Evolutionary conservation across 2,113 vertebrate species (phyloP).

Genomic region (Oreochromis aureus): DNA sequence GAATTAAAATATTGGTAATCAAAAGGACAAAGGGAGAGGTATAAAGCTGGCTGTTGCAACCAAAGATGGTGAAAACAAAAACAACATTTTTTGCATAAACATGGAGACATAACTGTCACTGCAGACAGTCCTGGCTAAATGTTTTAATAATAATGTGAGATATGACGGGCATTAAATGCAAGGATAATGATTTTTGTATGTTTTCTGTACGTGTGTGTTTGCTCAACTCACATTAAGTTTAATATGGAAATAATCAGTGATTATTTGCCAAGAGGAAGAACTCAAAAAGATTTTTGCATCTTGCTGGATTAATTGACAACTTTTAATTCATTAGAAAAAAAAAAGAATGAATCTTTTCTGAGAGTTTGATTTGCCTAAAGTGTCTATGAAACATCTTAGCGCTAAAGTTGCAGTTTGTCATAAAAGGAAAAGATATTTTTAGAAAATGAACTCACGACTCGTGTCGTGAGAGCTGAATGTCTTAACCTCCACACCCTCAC

Average conservation of each 20-base stretch:
- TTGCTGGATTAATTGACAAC: neutral
- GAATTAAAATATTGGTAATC: neutral
- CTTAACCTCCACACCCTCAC: neutral
- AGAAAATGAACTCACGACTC: neutral
- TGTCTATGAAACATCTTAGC: neutral
- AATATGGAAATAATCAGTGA: neutral
- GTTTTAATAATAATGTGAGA: neutral
- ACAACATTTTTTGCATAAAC: too few species aligned
- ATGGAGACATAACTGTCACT: neutral
- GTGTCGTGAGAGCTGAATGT: neutral
- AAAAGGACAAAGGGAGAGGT: neutral
- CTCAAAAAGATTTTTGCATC: neutral
- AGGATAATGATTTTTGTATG: fast-evolving
- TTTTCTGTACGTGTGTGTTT: neutral
- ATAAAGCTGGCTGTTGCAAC: fast-evolving
- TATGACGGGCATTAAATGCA: neutral
- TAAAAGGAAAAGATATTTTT: neutral
- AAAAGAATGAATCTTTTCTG: neutral
- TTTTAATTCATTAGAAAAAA: fast-evolving
- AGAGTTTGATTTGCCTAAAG: neutral
- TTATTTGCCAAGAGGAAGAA: neutral
- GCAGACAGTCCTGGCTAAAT: neutral
- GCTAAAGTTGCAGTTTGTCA: fast-evolving
- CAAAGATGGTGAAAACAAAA: neutral
- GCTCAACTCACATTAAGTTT: neutral